Conservation (phyloP, 2,113 vertebrate genomes). For the Pangasianodon gigas region DNA sequence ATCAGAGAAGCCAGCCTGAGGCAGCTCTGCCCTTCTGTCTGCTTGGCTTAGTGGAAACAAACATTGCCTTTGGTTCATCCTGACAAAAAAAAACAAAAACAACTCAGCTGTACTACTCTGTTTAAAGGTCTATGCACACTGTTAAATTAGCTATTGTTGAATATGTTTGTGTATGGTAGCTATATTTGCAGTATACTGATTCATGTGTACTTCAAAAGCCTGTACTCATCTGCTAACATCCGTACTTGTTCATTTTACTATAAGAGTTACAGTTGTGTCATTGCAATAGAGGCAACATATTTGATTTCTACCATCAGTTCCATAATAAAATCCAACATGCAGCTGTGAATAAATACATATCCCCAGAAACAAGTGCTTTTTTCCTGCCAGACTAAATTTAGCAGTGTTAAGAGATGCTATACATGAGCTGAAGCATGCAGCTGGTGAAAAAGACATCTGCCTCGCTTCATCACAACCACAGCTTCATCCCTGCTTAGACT, state of each 20-base stretch:
- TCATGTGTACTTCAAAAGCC: not conserved
- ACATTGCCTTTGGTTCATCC: constrained; percentile 38
- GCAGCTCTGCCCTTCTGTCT: constrained; percentile 44
- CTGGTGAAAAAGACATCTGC: constrained; percentile 5
- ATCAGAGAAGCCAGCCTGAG: constrained; percentile 42
- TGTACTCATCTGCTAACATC: not conserved
- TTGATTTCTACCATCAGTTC: not conserved
- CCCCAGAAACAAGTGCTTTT: not conserved
- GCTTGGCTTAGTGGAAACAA: constrained; percentile 41
- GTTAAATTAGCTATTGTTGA: not conserved
- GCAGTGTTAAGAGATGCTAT: not conserved
- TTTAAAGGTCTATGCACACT: not conserved
- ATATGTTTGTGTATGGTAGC: not conserved
- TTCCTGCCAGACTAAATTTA: constrained; percentile 11
- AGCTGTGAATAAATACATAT: constrained; percentile 5
- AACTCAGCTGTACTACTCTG: not conserved
- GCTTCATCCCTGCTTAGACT: constrained; percentile 11
- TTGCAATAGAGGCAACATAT: not conserved
- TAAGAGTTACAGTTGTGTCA: not conserved
- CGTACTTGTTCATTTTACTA: not conserved
- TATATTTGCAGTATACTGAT: not conserved
- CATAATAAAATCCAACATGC: not conserved
- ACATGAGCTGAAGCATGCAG: constrained; percentile 26
- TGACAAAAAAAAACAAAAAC: constrained; percentile 8
- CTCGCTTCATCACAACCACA: not conserved